These are phyloP conservation scores for Isaurus tuberculatus DNA, from an alignment of 92 coral and sea anemone species.

Conservation along the genomic window DNA sequence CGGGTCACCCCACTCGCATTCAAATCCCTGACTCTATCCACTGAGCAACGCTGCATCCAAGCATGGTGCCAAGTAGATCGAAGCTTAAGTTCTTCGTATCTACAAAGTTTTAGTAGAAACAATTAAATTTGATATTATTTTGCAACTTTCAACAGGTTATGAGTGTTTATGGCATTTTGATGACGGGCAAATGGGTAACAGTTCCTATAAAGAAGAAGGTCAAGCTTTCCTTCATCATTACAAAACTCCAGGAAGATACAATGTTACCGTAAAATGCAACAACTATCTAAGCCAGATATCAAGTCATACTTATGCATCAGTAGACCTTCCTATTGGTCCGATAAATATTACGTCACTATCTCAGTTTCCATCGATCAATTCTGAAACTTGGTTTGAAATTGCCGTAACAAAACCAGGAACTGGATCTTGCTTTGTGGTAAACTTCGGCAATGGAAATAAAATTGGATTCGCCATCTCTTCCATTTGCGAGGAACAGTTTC, in stretches of 20 bases:
- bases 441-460: constrained; percentile 1
- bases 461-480: not conserved
- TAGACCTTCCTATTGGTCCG: constrained; percentile 11
- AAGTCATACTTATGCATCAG: not conserved
- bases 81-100: too few species aligned
- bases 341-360: not conserved
- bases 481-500: constrained; percentile 1
- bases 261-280: not conserved
- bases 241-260: constrained; percentile 18
- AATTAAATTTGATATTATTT: not conserved
- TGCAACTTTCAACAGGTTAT: constrained; percentile 8
- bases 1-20: too few species aligned
- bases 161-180: constrained; percentile 21
- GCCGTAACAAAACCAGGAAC: not conserved
- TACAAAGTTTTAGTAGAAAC: too few species aligned
- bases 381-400: not conserved
- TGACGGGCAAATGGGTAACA: not conserved
- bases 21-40: too few species aligned
- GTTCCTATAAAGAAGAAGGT: constrained; percentile 9
- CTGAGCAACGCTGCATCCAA: too few species aligned
- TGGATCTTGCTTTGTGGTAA: constrained; percentile 23
- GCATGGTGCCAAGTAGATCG: too few species aligned
- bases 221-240: not conserved
- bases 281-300: constrained; percentile 20
- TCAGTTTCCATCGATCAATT: not conserved